Conservation (phyloP, 2,113 vertebrate species). For the Struthidea cinerea region DNA sequence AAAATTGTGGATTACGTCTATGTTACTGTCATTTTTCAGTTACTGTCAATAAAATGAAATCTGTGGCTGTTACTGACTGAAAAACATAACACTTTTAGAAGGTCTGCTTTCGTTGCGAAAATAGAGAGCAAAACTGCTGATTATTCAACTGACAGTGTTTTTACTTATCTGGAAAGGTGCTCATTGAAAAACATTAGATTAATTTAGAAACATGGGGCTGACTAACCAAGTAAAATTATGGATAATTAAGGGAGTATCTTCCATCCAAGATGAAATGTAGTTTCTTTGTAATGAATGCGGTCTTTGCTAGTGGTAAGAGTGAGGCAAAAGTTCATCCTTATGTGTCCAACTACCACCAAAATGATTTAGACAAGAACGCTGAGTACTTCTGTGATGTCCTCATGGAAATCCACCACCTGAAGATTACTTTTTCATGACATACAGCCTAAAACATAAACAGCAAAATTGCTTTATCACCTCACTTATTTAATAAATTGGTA, state of each 20-base stretch:
- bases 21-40: neutral
- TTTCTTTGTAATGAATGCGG: neutral
- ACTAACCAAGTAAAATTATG: constrained; percentile 10
- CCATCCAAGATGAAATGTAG: neutral
- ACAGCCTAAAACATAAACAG: neutral
- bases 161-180: neutral
- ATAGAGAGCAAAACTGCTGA: constrained; percentile 14
- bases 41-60: neutral
- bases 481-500: neutral
- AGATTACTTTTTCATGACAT: neutral
- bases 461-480: neutral
- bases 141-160: constrained; percentile 28
- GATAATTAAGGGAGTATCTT: constrained; percentile 4
- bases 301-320: neutral
- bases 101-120: neutral
- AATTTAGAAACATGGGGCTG: neutral
- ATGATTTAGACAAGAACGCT: neutral
- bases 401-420: neutral
- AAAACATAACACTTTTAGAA: neutral
- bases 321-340: neutral
- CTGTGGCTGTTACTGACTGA: neutral
- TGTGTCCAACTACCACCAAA: neutral
- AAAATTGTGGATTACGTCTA: neutral
- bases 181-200: constrained; percentile 9
- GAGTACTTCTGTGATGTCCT: neutral